phyloP scores from a whole-genome alignment of 2,888 invertebrate genomes.

The Lordiphosa fenestrarum region DNA sequence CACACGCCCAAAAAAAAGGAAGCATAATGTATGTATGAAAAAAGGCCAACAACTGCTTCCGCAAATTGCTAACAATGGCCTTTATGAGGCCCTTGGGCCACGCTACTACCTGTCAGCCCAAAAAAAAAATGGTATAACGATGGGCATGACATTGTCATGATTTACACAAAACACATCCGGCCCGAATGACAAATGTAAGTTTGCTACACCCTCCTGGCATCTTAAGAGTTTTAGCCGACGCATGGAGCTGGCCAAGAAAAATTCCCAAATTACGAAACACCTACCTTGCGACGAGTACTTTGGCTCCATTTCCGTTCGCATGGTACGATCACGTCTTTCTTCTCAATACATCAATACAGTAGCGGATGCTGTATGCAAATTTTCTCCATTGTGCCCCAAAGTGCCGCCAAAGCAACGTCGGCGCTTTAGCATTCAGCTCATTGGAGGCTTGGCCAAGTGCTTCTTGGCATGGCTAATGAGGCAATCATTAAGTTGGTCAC shows the following conservation, averaged over 20 bases:
- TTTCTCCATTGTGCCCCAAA: constrained; percentile 47
- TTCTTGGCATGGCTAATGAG: constrained; percentile 65
- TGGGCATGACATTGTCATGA: constrained; percentile 63
- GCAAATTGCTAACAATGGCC: constrained; percentile 52
- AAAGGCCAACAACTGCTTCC: constrained; percentile 61
- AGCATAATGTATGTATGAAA: constrained; percentile 17
- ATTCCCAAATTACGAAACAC: constrained; percentile 64
- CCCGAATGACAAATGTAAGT: constrained; percentile 60
- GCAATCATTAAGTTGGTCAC: constrained; percentile 51
- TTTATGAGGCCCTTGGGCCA: constrained; percentile 42
- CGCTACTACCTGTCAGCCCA: constrained; percentile 60
- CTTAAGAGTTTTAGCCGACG: neutral
- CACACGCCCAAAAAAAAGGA: constrained; percentile 61
- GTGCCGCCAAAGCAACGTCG: constrained; percentile 63
- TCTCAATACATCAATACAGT: constrained; percentile 48
- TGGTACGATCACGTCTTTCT: constrained; percentile 53
- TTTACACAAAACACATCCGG: constrained; percentile 70
- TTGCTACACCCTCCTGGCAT: constrained; percentile 32
- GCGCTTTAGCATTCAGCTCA: constrained; percentile 52
- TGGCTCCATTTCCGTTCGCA: constrained; percentile 51
- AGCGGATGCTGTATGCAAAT: constrained; percentile 76
- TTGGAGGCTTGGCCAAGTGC: constrained; percentile 63
- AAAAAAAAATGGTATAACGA: constrained; percentile 12
- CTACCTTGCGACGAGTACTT: constrained; percentile 16
- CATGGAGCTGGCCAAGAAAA: constrained; percentile 14